These are phyloP conservation scores for Planiliza haematocheilus DNA, from an alignment of 2,113 vertebrate genomes.

Conservation along the genomic window DNA sequence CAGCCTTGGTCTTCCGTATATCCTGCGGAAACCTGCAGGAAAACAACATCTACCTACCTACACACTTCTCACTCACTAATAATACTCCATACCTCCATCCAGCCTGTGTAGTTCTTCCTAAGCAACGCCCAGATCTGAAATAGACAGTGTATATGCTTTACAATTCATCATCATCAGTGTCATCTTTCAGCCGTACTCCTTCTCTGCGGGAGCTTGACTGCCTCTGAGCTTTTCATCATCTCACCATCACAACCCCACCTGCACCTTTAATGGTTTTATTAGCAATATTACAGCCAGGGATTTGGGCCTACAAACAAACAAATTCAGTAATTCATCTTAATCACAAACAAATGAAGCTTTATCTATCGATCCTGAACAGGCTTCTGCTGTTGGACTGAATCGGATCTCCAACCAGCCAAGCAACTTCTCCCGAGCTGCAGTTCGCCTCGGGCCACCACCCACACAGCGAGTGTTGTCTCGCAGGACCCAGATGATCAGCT, in stretches of 20 bases:
- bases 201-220: constrained; percentile 3
- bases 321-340: not conserved
- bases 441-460: constrained; percentile 41
- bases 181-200: not conserved
- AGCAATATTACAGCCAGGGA: not conserved
- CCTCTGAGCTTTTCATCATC: constrained; percentile 11
- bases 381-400: not conserved
- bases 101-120: accelerated
- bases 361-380: not conserved
- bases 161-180: not conserved
- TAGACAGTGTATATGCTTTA: not conserved
- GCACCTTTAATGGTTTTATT: not conserved
- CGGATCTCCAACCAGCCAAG: constrained; percentile 14
- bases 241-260: constrained; percentile 1
- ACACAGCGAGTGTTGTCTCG: not conserved
- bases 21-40: no score
- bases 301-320: not conserved
- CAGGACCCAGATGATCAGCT: constrained; percentile 33
- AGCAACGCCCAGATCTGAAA: not conserved
- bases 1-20: no score
- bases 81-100: no score
- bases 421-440: not conserved
- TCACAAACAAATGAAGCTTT: constrained; percentile 4
- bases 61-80: no score
- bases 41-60: no score